Evolutionary conservation across 53 echinoderm and acorn worm genomes (phyloP).

Genomic region (Hippasteria phrygiana): DNA sequence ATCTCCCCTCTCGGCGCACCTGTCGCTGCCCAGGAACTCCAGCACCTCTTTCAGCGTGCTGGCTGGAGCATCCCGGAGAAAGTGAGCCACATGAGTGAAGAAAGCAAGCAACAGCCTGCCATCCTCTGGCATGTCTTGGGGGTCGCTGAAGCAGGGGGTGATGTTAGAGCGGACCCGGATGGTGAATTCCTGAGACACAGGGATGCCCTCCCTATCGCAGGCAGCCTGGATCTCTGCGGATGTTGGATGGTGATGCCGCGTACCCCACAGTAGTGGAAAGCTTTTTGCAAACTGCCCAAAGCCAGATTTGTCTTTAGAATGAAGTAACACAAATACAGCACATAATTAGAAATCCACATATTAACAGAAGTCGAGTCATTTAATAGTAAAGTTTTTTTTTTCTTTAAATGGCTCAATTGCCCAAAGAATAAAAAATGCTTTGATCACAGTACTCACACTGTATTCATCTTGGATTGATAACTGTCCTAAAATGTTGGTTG

Average conservation of each 20-base stretch:
- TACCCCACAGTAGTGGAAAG: background rate
- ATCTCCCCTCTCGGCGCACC: slow-evolving; percentile 14
- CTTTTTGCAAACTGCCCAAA: background rate
- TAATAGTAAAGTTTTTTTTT: background rate
- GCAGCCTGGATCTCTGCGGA: slow-evolving; percentile 8
- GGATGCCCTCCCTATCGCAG: background rate
- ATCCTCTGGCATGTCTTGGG: slow-evolving; percentile 15
- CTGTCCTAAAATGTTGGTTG: background rate
- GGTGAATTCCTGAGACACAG: background rate
- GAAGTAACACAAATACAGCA: background rate
- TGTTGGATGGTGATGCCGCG: background rate
- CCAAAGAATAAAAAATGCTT: background rate
- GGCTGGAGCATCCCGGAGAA: background rate
- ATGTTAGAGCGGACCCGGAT: background rate
- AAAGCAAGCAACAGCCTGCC: slow-evolving; percentile 13
- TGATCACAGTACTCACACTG: too few relatives aligned
- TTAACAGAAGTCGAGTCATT: background rate
- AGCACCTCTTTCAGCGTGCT: background rate
- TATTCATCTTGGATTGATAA: too few relatives aligned
- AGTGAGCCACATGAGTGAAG: slow-evolving; percentile 17
- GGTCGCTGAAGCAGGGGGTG: slow-evolving; percentile 36
- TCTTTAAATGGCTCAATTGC: background rate
- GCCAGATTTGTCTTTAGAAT: slow-evolving; percentile 15
- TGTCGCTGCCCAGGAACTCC: slow-evolving; percentile 7
- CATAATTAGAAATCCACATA: background rate